Conservation (phyloP, 2,888 invertebrate species). For the Ornithoptera alexandrae region DNA sequence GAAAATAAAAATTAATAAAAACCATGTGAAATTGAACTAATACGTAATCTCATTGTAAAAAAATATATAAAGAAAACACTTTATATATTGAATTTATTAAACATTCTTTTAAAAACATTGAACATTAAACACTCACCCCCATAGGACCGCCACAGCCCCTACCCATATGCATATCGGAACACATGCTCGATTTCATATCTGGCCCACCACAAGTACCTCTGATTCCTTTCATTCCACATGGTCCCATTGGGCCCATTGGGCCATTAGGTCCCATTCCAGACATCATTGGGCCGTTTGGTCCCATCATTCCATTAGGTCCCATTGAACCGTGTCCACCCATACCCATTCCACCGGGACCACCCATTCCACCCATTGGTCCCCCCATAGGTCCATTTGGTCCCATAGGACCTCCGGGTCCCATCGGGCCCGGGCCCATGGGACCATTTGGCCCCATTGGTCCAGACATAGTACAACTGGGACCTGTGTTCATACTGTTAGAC, state of each 20-base stretch:
- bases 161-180: slow-evolving; percentile 77
- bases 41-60: too few relatives aligned
- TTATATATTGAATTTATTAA: too few relatives aligned
- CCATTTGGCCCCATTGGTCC: slow-evolving; percentile 66
- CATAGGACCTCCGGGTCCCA: slow-evolving; percentile 60
- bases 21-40: too few relatives aligned
- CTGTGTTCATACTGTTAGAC: slow-evolving; percentile 69
- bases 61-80: too few relatives aligned
- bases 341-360: slow-evolving; percentile 54
- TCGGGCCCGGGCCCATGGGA: slow-evolving; percentile 53
- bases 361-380: slow-evolving; percentile 63
- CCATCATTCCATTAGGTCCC: slow-evolving; percentile 71
- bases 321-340: slow-evolving; percentile 63
- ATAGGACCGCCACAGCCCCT: slow-evolving; percentile 76
- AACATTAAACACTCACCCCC: slow-evolving; percentile 63
- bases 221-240: slow-evolving; percentile 75
- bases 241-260: slow-evolving; percentile 77
- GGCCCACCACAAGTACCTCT: slow-evolving; percentile 74
- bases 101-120: background rate
- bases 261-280: slow-evolving; percentile 69
- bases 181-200: slow-evolving; percentile 76
- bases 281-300: slow-evolving; percentile 72
- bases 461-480: slow-evolving; percentile 73
- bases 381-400: slow-evolving; percentile 62
- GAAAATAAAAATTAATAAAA: background rate